Base-by-base conservation (phyloP, 2,888 invertebrate genomes). In the Patella caerulea region DNA sequence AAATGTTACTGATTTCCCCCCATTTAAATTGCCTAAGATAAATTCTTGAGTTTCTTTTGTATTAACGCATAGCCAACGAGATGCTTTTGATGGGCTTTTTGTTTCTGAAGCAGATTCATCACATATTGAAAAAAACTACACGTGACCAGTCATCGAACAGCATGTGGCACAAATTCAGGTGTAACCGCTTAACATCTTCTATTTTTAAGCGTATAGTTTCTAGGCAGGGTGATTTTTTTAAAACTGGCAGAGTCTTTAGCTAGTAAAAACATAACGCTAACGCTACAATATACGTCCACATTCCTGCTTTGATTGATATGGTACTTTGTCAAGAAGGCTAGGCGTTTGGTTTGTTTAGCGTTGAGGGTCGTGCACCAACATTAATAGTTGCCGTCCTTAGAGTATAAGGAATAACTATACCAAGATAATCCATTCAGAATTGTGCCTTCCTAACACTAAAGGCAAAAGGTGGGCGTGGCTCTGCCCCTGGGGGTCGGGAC, bases 151-250 rank as follows among this genome's bases (percentile, higher is more conserved):
- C 72, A 14, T n/a, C n/a, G 4, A 72, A 45, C 45, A 45, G 52
- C 11, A 72, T 52, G 52, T 72, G 72, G 72, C 72, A 72, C 52
- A 72, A 45, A 17, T 45, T 72, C 12, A 72, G 52, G n/a, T 72
- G 34, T 29, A 45, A 72, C 34, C 45, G 72, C 12, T 17, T 53
- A 17, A 72, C 72, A 15, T 45, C 72, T 19, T 72, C 72, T 11
- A n/a, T 45, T 56, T 11, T 45, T 53, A 45, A 53, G 72, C 72
- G 72, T 53, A 17, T 53, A 34, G 7, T 72, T 72, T 19, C 45
- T 53, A 53, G 54, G 45, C 17, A 72, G 19, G 54, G 54, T 19
- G 52, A 19, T n/a, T 72, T n/a, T 24, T 19, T 19, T 19, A 53
- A 12, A 53, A 19, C 19, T n/a, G 29, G 45, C 52, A 29, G 52